These are phyloP conservation scores for Botia kubotai DNA, from an alignment of 2,797 vertebrate species.

Conservation along the genomic window DNA sequence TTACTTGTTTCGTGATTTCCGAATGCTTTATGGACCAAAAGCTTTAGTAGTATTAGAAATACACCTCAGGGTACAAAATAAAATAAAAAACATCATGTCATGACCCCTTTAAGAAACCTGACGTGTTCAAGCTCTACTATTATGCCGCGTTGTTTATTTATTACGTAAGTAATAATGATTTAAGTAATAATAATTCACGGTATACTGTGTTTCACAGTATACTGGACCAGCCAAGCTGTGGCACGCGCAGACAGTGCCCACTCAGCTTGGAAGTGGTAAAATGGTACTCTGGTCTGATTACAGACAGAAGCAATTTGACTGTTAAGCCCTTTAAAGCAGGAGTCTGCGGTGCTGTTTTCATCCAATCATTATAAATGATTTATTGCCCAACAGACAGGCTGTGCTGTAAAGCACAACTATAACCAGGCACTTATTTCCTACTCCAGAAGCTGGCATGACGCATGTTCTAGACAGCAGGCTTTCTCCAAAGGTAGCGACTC, in stretches of 20 bases:
- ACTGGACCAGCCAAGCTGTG: background rate
- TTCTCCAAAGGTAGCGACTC: slow-evolving; percentile 59
- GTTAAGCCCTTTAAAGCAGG: slow-evolving; percentile 48
- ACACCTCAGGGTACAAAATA: no score
- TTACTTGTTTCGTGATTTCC: no score
- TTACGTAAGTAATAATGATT: background rate
- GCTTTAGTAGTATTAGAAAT: no score
- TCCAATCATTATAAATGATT: slow-evolving; percentile 61
- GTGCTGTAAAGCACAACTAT: slow-evolving; percentile 57
- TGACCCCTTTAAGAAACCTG: no score
- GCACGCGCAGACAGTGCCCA: slow-evolving; percentile 34
- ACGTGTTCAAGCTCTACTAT: no score
- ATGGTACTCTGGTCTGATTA: slow-evolving; percentile 46
- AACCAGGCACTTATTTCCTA: slow-evolving; percentile 55
- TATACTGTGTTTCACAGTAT: background rate
- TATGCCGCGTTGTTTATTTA: background rate
- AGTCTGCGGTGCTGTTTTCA: slow-evolving; percentile 51
- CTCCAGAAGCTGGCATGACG: slow-evolving; percentile 53
- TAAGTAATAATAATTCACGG: background rate
- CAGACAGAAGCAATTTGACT: slow-evolving; percentile 38
- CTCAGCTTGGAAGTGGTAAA: slow-evolving; percentile 44
- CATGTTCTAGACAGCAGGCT: slow-evolving; percentile 53
- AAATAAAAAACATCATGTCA: no score
- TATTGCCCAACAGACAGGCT: slow-evolving; percentile 59
- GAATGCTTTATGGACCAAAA: no score